phyloP scores from a whole-genome alignment of 2,113 vertebrate species.

The Pogonocichla stellata region DNA sequence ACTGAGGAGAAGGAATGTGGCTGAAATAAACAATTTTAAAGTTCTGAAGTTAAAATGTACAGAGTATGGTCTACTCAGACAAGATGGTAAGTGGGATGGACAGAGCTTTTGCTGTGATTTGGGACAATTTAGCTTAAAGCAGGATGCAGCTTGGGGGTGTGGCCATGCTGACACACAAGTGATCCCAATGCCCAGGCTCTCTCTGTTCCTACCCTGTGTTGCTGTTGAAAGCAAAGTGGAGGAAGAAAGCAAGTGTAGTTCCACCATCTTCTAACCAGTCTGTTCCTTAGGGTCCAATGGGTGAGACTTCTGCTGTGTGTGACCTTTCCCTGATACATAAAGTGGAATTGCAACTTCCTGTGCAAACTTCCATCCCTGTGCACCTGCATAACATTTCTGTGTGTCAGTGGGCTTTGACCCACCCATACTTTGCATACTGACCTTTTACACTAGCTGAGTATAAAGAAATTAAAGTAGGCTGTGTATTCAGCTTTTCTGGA shows the following conservation, averaged over 20 bases:
- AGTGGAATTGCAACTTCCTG: not conserved
- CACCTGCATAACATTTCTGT: accelerated
- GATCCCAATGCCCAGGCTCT: not conserved
- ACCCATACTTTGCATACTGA: not conserved
- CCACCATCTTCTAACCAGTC: not conserved
- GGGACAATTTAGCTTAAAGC: not conserved
- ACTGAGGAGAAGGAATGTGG: not conserved
- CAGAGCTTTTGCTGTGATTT: not conserved
- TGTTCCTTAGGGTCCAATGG: not conserved
- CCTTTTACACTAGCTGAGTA: not conserved
- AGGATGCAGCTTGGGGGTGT: not conserved
- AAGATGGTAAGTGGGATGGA: not conserved
- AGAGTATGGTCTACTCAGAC: not conserved
- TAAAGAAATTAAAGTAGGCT: conserved; percentile 14
- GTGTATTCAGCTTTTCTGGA: not conserved
- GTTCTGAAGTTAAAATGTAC: not conserved
- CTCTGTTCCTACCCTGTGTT: not conserved
- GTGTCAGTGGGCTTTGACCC: not conserved
- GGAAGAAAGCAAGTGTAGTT: not conserved
- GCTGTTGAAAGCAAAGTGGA: not conserved
- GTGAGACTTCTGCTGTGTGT: not conserved
- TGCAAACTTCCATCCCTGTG: not conserved
- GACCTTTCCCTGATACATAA: not conserved
- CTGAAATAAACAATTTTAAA: not conserved
- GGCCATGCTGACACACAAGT: not conserved